These are phyloP conservation scores for Troides helena DNA, from an alignment of 2,888 invertebrate genomes.

Conservation along the genomic window DNA sequence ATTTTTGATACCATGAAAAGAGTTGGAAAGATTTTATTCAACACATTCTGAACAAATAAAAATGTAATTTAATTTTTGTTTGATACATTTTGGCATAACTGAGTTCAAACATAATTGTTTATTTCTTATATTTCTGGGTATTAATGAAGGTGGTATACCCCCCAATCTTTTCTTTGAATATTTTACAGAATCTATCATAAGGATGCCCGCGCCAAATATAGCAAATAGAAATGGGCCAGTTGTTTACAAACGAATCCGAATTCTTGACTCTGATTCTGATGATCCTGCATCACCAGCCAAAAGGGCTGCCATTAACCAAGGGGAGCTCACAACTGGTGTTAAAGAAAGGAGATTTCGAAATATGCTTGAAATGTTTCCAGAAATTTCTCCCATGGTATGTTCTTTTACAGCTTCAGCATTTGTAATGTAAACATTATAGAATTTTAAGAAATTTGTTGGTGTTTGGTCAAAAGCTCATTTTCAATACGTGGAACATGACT, in stretches of 20 bases:
- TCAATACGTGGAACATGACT: too few species aligned
- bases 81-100: too few species aligned
- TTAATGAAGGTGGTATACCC: too few species aligned
- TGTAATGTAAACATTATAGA: too few species aligned
- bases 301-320: conserved; percentile 39
- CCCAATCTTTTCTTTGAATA: background rate
- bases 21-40: too few species aligned
- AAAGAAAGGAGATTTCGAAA: conserved; percentile 82
- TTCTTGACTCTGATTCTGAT: conserved; percentile 80
- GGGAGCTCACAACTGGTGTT: conserved; percentile 67
- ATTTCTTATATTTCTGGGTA: too few species aligned
- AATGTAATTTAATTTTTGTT: too few species aligned
- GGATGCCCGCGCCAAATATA: conserved; percentile 61
- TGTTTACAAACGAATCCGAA: conserved; percentile 66
- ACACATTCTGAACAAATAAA: too few species aligned
- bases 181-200: conserved; percentile 47
- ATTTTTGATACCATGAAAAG: too few species aligned
- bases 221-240: conserved; percentile 51
- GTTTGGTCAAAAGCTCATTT: too few species aligned
- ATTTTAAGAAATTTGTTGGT: too few species aligned
- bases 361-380: conserved; percentile 82
- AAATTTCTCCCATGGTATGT: conserved; percentile 80
- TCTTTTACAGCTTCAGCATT: background rate
- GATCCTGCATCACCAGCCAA: conserved; percentile 60
- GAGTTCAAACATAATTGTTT: too few species aligned